Evolutionary conservation across 1,140 invertebrate genomes (phyloP), one percentile per base, ranked within the genome.

Genomic region (Eubasilissa regina): DNA sequence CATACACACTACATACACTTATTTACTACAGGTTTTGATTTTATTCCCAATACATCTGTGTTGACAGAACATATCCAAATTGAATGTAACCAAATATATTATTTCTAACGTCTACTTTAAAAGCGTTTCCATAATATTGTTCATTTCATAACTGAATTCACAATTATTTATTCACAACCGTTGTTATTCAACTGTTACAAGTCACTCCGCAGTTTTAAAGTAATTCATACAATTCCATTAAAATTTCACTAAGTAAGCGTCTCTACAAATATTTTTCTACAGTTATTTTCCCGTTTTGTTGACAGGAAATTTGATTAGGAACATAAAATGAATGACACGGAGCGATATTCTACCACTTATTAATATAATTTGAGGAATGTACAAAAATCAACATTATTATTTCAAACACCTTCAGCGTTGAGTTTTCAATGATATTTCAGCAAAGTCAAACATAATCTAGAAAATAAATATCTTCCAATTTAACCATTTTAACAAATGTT

Each of bases 311-410:
- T 45, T 68, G 13, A 68, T 68, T 68, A 68, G 64, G 64, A 68
- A 68, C 64, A 47, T 45, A 68, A 68, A 19, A 51, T 51, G 11
- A 4, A 51, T 51, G 11, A 51, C 11, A 13, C 11, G 9, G 7
- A 15, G 35, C 19, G 15, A 45, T n/a, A 68, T 68, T 68, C 44
- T 68, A 68, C 44, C 64, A 15, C 44, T 47, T 64, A 68, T n/a
- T n/a, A 10, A n/a, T 35, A 35, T 68, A 45, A 68, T 11, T 68
- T 68, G 64, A 68, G 64, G 44, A 68, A 68, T 68, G 44, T 48
- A 68, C 64, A 68, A 45, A 68, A 68, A 68, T 64, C 55, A 58
- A 58, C 55, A 47, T 45, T 68, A 68, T 68, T 68, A 35, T 4
- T 19, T 48, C 64, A 45, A 68, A 7, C 64, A 68, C 64, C 64